Percentiles rank a stretch among this genome's conserved stretches.
These are phyloP conservation scores for Eupithecia abbreviata DNA, from an alignment of 2,888 invertebrate genomes.

Conservation along the genomic window DNA sequence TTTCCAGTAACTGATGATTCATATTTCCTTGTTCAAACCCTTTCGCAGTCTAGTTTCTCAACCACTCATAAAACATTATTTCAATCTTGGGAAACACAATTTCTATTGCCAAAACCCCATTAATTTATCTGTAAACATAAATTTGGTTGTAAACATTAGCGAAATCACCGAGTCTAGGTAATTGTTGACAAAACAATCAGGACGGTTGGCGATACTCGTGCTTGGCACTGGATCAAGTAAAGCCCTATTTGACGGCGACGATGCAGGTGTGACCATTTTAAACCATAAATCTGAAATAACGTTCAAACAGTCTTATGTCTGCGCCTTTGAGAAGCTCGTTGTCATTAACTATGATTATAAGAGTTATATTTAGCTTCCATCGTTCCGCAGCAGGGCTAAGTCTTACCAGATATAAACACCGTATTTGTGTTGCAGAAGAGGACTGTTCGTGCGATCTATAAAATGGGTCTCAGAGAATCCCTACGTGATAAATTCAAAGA, in stretches of 20 bases:
- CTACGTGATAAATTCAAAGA: too few species aligned
- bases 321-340: neutral
- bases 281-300: neutral
- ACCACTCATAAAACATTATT: neutral
- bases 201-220: slow-evolving; percentile 8
- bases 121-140: slow-evolving; percentile 15
- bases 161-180: slow-evolving; percentile 4
- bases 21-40: neutral
- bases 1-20: neutral
- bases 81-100: neutral
- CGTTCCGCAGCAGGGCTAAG: neutral
- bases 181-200: slow-evolving; percentile 12
- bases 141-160: slow-evolving; percentile 1
- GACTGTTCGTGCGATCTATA: too few species aligned
- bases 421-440: too few species aligned
- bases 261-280: slow-evolving; percentile 9
- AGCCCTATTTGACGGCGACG: slow-evolving; percentile 10
- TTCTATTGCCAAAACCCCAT: slow-evolving; percentile 8
- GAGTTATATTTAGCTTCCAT: neutral
- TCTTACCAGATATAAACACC: neutral
- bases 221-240: slow-evolving; percentile 19
- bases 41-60: neutral
- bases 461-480: too few species aligned
- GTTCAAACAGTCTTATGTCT: neutral
- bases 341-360: neutral